Percentiles rank a stretch among this genome's conserved stretches.
Conservation (phyloP, 2,113 vertebrate species). For the Callorhinus ursinus region DNA sequence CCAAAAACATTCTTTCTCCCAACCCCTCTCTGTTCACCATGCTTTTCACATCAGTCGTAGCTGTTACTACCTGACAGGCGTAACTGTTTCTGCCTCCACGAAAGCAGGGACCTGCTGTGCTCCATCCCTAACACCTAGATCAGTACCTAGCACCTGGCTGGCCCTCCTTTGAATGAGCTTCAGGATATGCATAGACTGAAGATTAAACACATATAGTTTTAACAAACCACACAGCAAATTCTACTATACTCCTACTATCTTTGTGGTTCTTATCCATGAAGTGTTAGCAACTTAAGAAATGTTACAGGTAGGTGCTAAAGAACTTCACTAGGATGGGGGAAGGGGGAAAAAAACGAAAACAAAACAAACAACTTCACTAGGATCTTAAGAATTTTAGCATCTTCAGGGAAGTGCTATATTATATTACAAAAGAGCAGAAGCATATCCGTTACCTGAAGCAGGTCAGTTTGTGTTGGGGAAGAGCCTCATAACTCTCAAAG, state of each 20-base stretch:
- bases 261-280: background rate
- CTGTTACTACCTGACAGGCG: background rate
- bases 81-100: background rate
- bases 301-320: background rate
- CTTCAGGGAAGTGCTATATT: background rate
- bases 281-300: background rate
- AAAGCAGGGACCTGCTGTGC: background rate
- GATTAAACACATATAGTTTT: background rate
- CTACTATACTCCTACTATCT: background rate
- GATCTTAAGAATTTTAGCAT: background rate
- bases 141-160: background rate
- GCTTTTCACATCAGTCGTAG: background rate
- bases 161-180: background rate
- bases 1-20: background rate
- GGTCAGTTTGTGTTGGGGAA: conserved; percentile 97
- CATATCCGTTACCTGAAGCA: conserved; percentile 90
- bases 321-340: background rate
- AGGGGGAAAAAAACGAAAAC: background rate
- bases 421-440: too few relatives aligned
- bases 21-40: background rate
- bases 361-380: background rate
- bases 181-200: too few relatives aligned
- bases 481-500: conserved; percentile 96
- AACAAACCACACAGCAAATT: background rate
- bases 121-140: rapidly evolving